Percentiles rank a stretch among this genome's conserved stretches.
phyloP scores from a whole-genome alignment of 2,797 vertebrate genomes.

The Platyrinchus mystaceus region DNA sequence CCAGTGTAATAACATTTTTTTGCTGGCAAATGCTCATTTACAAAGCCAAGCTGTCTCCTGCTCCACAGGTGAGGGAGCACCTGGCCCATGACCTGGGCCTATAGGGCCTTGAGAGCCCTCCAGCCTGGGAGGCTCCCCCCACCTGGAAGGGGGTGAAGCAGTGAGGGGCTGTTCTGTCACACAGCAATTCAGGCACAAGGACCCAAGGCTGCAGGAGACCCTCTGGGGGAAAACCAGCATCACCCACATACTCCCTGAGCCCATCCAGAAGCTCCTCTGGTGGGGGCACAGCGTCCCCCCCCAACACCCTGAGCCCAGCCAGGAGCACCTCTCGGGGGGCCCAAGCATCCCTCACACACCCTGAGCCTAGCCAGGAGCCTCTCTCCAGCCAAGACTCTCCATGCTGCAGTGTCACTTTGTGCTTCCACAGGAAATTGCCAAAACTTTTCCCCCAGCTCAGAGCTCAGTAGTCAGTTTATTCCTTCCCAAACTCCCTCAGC shows the following conservation, averaged over 20 bases:
- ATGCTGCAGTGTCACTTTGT: rapidly evolving
- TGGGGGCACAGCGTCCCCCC: background rate
- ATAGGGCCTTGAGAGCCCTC: no score
- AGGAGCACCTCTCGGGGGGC: background rate
- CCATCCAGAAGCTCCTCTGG: background rate
- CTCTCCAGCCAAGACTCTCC: background rate
- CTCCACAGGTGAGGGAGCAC: background rate
- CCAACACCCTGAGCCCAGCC: background rate
- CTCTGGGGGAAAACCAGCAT: no score
- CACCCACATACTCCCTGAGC: background rate
- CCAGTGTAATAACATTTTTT: background rate
- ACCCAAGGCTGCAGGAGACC: background rate
- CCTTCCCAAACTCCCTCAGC: background rate
- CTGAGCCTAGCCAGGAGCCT: background rate
- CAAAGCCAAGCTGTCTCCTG: background rate
- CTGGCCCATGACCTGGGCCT: rapidly evolving
- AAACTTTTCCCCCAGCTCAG: background rate
- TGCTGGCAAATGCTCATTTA: background rate
- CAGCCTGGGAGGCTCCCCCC: background rate
- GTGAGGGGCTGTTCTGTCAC: background rate
- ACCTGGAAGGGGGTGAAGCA: background rate
- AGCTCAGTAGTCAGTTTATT: background rate
- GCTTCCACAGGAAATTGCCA: background rate
- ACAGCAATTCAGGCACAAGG: background rate
- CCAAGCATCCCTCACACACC: background rate